Percentiles rank a stretch among this genome's conserved stretches.
Evolutionary conservation across 2,888 invertebrate genomes (phyloP).

Genomic region (Aphodius granarius): DNA sequence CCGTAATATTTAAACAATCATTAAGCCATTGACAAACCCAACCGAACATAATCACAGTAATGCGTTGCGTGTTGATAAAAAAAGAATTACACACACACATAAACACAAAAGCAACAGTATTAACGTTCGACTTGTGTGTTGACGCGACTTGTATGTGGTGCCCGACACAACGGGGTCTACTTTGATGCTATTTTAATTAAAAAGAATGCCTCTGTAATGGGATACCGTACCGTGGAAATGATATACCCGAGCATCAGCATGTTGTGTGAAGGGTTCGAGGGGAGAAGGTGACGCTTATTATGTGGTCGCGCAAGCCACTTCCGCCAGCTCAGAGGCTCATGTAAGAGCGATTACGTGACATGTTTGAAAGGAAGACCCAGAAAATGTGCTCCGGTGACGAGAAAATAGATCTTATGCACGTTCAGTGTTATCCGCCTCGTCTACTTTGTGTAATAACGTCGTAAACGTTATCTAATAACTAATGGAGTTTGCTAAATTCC

Average conservation of each 20-base stretch:
- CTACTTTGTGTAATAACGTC: not conserved
- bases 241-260: not conserved
- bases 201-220: not conserved
- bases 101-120: not conserved
- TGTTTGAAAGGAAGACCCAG: not conserved
- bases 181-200: not conserved
- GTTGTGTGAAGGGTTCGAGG: not conserved
- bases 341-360: conserved; percentile 12
- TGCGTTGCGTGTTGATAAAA: not conserved
- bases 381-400: not conserved
- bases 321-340: not conserved
- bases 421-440: not conserved
- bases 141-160: not conserved
- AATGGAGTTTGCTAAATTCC: not conserved
- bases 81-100: not conserved
- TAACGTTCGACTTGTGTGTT: not conserved
- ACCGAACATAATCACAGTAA: not conserved
- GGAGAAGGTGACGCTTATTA: not conserved
- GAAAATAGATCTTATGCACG: not conserved
- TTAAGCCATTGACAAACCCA: not conserved
- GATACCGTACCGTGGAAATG: not conserved
- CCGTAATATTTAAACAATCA: not conserved
- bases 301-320: conserved; percentile 2
- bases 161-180: not conserved
- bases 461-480: too few species aligned